Percentiles rank a stretch among this genome's conserved stretches.
Conservation (phyloP, 2,888 invertebrate genomes). For the Julus scanicus region DNA sequence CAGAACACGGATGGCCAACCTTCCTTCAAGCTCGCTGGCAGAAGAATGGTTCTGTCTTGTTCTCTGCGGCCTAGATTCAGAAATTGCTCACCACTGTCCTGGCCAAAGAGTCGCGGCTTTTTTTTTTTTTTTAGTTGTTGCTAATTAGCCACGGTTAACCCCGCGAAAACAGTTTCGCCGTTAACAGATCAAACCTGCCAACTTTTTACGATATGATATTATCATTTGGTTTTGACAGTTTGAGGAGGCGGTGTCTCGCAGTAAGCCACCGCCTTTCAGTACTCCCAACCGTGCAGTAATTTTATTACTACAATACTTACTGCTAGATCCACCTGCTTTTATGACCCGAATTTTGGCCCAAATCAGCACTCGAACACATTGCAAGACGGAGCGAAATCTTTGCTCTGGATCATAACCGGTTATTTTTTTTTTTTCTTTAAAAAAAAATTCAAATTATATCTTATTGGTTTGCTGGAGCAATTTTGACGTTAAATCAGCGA, state of each 20-base stretch:
- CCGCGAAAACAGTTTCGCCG: background rate
- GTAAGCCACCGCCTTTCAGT: background rate
- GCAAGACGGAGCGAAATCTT: background rate
- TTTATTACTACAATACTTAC: background rate
- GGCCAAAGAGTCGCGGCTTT: background rate
- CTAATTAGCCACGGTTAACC: constrained; percentile 15
- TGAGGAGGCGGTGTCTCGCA: background rate
- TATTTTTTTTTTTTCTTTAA: background rate
- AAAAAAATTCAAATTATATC: background rate
- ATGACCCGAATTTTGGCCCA: background rate
- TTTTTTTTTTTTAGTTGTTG: background rate
- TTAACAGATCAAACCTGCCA: background rate
- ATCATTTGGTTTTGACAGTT: background rate
- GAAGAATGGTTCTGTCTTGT: background rate
- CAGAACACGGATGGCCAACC: background rate
- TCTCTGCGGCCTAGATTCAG: background rate
- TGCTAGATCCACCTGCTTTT: constrained; percentile 16
- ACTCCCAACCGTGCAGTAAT: background rate
- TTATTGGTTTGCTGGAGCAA: background rate
- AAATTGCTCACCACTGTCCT: background rate
- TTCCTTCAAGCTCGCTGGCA: background rate
- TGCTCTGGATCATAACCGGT: constrained; percentile 1
- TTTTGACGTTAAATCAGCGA: background rate
- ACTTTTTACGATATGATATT: background rate
- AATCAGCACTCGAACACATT: background rate